phyloP scores from a whole-genome alignment of 2,888 invertebrate species.

The Sminthurinus aureus region DNA sequence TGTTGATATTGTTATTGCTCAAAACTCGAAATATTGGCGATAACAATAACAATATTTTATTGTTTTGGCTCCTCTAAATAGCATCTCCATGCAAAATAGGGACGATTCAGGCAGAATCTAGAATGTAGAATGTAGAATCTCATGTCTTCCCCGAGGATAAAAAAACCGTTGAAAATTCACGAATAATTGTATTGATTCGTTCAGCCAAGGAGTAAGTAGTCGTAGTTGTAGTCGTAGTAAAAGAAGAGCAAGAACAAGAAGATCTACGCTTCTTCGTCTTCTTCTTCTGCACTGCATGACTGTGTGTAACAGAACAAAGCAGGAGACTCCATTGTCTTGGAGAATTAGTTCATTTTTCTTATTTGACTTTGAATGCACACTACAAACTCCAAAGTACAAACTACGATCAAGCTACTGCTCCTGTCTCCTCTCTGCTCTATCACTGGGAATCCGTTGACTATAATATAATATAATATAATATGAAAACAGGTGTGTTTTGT shows the following conservation, averaged over 20 bases:
- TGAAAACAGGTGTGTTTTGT: constrained; percentile 8
- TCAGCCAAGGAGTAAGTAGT: constrained; percentile 5
- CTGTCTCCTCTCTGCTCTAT: background rate
- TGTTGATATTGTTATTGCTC: background rate
- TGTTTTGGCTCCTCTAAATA: too few relatives aligned
- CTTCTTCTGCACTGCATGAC: constrained; percentile 16
- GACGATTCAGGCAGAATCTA: constrained; percentile 11
- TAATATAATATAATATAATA: background rate
- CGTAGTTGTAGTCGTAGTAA: too few relatives aligned
- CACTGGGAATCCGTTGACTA: background rate
- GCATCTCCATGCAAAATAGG: constrained; percentile 19
- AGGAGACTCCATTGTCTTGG: constrained; percentile 27
- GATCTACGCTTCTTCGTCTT: background rate
- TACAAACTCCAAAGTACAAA: background rate
- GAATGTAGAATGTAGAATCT: too few relatives aligned
- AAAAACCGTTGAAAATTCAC: constrained; percentile 37
- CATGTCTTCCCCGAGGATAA: constrained; percentile 15
- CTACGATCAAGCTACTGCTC: background rate
- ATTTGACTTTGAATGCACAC: constrained; percentile 12
- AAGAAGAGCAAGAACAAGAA: too few relatives aligned
- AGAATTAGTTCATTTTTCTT: constrained; percentile 36
- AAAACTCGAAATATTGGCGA: too few relatives aligned
- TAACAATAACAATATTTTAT: too few relatives aligned
- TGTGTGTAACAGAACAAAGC: constrained; percentile 17
- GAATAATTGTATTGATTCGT: constrained; percentile 38